Conservation (phyloP, 2,888 invertebrate genomes). For the Himalopsyche kuldschensis region DNA sequence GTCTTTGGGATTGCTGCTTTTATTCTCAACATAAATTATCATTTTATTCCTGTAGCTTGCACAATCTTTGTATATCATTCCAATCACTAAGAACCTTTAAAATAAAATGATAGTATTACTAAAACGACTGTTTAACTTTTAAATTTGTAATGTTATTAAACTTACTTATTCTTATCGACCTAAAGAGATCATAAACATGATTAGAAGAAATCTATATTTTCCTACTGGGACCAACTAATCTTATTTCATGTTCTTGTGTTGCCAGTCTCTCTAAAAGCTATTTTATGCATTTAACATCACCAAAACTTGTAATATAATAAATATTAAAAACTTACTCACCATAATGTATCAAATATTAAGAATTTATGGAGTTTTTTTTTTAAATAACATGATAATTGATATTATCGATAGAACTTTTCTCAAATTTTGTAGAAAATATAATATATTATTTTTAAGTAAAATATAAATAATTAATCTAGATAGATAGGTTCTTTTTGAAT, state of each 20-base stretch:
- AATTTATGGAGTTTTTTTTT: no score
- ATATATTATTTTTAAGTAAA: neutral
- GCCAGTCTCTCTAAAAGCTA: neutral
- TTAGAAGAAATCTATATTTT: slow-evolving; percentile 55
- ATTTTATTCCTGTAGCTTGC: neutral
- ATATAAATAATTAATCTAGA: neutral
- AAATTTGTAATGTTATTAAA: slow-evolving; percentile 17
- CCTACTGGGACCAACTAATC: slow-evolving; percentile 39
- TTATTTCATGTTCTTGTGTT: slow-evolving; percentile 8
- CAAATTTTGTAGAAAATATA: neutral
- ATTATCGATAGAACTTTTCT: neutral
- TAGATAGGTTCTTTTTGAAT: neutral
- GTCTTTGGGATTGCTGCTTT: neutral
- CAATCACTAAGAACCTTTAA: neutral
- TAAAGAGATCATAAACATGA: neutral
- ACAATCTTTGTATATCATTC: neutral
- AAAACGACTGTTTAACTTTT: slow-evolving; percentile 33
- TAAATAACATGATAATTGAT: neutral
- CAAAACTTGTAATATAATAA: neutral
- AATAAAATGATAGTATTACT: slow-evolving; percentile 9
- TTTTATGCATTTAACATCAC: neutral
- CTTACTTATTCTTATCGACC: neutral
- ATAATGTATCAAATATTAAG: neutral
- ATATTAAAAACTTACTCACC: neutral
- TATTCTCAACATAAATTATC: neutral